Percentiles rank a stretch among this genome's conserved stretches.
Conservation (phyloP, 2,113 vertebrate genomes). For the Genyomyrus donnyi region DNA sequence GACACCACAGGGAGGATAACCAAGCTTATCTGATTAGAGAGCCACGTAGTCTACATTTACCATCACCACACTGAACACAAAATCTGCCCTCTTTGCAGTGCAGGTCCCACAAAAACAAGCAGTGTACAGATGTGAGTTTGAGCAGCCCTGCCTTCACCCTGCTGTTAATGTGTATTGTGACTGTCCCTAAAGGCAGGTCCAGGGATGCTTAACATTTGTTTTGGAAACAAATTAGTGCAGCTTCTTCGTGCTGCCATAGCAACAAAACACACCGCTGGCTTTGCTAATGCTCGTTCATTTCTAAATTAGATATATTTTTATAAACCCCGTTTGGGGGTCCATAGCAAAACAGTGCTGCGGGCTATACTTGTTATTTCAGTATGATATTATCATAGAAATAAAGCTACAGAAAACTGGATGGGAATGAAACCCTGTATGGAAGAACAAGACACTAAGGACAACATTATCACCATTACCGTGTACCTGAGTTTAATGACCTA, state of each 20-base stretch:
- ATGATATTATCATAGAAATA: not conserved
- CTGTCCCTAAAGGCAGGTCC: too few species aligned
- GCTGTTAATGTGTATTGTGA: not conserved
- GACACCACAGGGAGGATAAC: not conserved
- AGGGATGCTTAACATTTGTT: not conserved
- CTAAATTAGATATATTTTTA: conserved; percentile 15
- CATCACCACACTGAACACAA: not conserved
- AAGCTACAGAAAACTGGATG: not conserved
- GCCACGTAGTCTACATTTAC: not conserved
- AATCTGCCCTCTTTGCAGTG: not conserved
- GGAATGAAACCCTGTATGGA: not conserved
- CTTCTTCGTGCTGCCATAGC: conserved; percentile 37
- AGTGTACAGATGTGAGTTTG: not conserved
- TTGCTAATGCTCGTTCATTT: conserved; percentile 48
- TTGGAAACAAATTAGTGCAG: conserved; percentile 29
- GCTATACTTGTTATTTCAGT: not conserved
- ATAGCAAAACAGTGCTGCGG: not conserved
- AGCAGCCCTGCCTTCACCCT: not conserved
- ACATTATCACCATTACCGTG: not conserved
- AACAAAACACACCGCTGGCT: conserved; percentile 52
- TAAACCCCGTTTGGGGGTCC: not conserved
- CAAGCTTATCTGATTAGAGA: not conserved
- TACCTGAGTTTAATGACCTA: not conserved
- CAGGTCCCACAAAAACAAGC: not conserved
- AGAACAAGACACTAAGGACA: not conserved